phyloP scores from a whole-genome alignment of 2,797 vertebrate genomes.

The Eulemur coronatus region DNA sequence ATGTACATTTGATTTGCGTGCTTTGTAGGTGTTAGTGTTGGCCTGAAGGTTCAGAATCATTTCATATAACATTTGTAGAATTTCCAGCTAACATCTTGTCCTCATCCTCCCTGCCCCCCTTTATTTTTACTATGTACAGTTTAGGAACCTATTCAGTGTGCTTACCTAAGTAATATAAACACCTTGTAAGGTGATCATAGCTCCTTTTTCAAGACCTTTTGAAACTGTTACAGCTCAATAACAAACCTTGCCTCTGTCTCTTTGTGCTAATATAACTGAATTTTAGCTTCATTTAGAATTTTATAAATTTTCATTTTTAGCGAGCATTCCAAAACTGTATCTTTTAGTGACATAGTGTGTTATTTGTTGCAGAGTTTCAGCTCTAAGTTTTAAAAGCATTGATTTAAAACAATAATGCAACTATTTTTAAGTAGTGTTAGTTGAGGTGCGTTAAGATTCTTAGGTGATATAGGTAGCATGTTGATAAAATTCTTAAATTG shows the following conservation, averaged over 20 bases:
- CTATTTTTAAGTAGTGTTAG: slow-evolving; percentile 2
- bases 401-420: background rate
- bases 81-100: background rate
- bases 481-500: background rate
- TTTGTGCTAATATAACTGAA: background rate
- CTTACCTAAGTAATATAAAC: slow-evolving; percentile 14
- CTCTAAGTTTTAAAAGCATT: slow-evolving; percentile 38
- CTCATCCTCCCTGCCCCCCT: background rate
- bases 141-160: background rate
- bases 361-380: background rate
- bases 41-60: background rate
- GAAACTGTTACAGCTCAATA: background rate
- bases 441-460: background rate
- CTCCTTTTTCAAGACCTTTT: slow-evolving; percentile 28
- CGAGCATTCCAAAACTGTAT: background rate
- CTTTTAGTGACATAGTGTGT: background rate
- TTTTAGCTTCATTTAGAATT: slow-evolving; percentile 32
- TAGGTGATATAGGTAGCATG: background rate
- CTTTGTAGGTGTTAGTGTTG: slow-evolving; percentile 13
- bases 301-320: slow-evolving; percentile 34
- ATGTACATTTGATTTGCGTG: background rate
- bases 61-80: background rate
- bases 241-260: background rate
- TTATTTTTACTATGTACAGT: background rate
- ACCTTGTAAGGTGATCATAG: background rate